Conservation (phyloP, 2,797 vertebrate genomes). For the Holocentrus rufus region DNA sequence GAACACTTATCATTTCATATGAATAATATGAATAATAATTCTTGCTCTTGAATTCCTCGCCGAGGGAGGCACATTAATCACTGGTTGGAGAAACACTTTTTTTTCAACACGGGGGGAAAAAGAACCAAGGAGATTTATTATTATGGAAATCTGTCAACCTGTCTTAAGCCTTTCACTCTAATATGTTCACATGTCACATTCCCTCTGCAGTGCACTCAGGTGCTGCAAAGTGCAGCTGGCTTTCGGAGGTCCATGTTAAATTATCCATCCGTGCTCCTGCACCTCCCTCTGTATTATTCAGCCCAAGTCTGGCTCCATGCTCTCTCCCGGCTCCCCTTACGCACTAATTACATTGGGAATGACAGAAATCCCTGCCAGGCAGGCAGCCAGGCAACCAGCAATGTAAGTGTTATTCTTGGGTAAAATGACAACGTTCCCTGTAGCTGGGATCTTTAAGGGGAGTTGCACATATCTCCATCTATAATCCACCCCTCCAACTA, state of each 20-base stretch:
- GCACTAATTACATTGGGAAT: conserved; percentile 68
- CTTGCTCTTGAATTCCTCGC: not conserved
- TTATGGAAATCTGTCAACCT: conserved; percentile 42
- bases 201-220: conserved; percentile 35
- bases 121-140: conserved; percentile 13
- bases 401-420: conserved; percentile 46
- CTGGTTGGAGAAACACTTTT: conserved; percentile 13
- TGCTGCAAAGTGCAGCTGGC: conserved; percentile 20
- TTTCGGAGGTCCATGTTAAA: conserved; percentile 53
- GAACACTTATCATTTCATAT: conserved; percentile 25
- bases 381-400: conserved; percentile 6
- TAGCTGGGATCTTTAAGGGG: conserved; percentile 2
- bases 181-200: conserved; percentile 23
- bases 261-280: conserved; percentile 53
- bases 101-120: not conserved
- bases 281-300: conserved; percentile 46
- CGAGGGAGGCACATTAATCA: conserved; percentile 31
- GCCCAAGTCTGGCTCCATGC: conserved; percentile 24
- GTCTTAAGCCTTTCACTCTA: conserved; percentile 6
- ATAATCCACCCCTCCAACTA: not conserved
- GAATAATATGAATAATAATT: conserved; percentile 51
- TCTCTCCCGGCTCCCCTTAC: conserved; percentile 56
- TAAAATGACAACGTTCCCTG: conserved; percentile 28
- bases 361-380: conserved; percentile 62
- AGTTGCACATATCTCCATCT: not conserved